Conservation (phyloP, 2,797 vertebrate genomes). For the Anguilla obscura region DNA sequence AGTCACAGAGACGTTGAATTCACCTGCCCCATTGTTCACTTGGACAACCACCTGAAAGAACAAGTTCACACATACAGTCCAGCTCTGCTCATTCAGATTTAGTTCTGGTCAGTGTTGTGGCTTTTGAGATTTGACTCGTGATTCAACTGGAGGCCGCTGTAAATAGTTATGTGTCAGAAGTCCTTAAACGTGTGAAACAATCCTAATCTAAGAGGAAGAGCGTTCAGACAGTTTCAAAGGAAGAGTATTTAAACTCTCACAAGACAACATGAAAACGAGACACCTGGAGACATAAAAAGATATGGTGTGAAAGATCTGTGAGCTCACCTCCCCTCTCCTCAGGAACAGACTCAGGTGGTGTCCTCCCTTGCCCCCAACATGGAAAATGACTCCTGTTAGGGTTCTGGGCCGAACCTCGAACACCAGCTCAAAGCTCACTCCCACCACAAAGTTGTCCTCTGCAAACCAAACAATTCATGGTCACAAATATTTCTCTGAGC, state of each 20-base stretch:
- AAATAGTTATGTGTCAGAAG: not conserved
- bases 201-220: not conserved
- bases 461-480: constrained; percentile 36
- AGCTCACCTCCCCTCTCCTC: constrained; percentile 79
- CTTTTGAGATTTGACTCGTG: not conserved
- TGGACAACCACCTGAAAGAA: constrained; percentile 77
- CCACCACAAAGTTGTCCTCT: constrained; percentile 78
- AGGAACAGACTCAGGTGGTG: constrained; percentile 81
- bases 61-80: constrained; percentile 16
- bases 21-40: constrained; percentile 75
- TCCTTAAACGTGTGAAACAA: not conserved
- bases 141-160: not conserved
- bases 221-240: not conserved
- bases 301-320: not conserved
- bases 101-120: not conserved
- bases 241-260: not conserved
- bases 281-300: not conserved
- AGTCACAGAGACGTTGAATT: constrained; percentile 76
- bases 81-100: not conserved
- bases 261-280: not conserved
- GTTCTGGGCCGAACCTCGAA: constrained; percentile 81
- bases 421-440: constrained; percentile 78
- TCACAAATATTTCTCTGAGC: not conserved
- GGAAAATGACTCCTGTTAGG: constrained; percentile 76
- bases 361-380: constrained; percentile 67